These are phyloP conservation scores for Eupsilia transversa DNA, from an alignment of 2,888 invertebrate species.

Conservation along the genomic window DNA sequence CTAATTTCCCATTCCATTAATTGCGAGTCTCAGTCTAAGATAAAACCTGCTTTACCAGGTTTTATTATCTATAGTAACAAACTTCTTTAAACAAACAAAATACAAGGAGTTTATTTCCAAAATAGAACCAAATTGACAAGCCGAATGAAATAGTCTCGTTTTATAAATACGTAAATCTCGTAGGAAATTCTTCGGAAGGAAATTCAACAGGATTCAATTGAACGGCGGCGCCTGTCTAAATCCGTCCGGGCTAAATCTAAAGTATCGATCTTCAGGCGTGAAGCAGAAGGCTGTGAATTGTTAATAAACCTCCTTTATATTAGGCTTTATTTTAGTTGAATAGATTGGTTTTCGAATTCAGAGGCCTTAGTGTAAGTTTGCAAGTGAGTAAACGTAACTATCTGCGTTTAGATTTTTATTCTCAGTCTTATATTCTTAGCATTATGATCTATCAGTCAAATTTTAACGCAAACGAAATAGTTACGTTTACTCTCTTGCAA, in stretches of 20 bases:
- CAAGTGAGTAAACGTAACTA: too few relatives aligned
- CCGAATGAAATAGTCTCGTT: not conserved
- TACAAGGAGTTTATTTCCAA: not conserved
- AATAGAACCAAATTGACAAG: conserved; percentile 12
- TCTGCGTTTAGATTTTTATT: too few relatives aligned
- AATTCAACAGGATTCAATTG: conserved; percentile 15
- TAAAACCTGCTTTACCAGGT: too few relatives aligned
- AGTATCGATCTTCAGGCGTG: conserved; percentile 27
- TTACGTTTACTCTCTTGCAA: too few relatives aligned
- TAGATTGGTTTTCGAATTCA: not conserved
- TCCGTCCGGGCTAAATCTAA: conserved; percentile 35
- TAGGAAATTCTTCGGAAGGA: conserved; percentile 5
- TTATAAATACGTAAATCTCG: conserved; percentile 15
- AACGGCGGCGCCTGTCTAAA: conserved; percentile 15
- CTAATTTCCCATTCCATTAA: not conserved
- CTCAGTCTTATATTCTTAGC: too few relatives aligned
- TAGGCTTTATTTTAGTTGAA: not conserved
- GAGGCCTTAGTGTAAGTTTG: too few relatives aligned
- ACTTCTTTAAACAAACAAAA: not conserved
- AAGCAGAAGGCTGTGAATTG: not conserved
- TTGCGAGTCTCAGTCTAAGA: too few relatives aligned
- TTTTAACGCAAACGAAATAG: too few relatives aligned
- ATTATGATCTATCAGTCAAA: too few relatives aligned
- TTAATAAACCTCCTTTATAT: not conserved
- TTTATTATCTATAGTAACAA: too few relatives aligned